Conservation (phyloP, 2,113 vertebrate genomes). For the Esox niger region DNA sequence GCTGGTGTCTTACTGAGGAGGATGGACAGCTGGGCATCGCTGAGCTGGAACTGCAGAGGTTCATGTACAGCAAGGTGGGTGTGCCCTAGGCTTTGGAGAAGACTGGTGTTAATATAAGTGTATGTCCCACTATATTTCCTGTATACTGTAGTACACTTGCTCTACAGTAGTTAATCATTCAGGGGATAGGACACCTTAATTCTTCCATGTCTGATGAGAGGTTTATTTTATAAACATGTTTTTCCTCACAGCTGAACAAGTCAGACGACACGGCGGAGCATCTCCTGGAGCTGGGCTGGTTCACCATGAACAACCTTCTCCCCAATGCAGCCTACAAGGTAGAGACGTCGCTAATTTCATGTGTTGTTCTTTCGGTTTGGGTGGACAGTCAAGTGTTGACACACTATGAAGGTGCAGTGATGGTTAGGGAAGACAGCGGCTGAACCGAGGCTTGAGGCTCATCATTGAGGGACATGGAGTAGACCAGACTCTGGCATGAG, state of each 20-base stretch:
- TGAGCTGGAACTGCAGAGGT: slow-evolving; percentile 93
- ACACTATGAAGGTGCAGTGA: not conserved
- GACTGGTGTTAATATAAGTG: too few species aligned
- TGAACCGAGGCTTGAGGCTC: not conserved
- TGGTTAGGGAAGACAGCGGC: too few species aligned
- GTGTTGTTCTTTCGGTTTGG: not conserved
- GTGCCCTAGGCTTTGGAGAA: not conserved
- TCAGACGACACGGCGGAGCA: slow-evolving; percentile 97
- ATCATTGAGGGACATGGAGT: too few species aligned
- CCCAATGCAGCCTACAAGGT: slow-evolving; percentile 96
- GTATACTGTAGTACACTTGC: too few species aligned
- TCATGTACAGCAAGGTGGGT: slow-evolving; percentile 96
- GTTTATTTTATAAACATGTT: not conserved
- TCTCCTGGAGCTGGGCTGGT: slow-evolving; percentile 95
- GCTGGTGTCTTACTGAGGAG: slow-evolving; percentile 96
- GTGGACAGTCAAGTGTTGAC: too few species aligned
- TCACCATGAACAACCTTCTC: slow-evolving; percentile 97
- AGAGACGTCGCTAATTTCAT: not conserved
- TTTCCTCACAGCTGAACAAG: slow-evolving; percentile 85
- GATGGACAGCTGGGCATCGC: slow-evolving; percentile 97
- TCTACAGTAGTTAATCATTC: too few species aligned
- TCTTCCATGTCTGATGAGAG: too few species aligned
- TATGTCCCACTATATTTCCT: too few species aligned
- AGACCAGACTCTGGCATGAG: too few species aligned
- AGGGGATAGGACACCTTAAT: too few species aligned